Conservation (phyloP, 2,888 invertebrate genomes). For the Spodoptera picta region DNA sequence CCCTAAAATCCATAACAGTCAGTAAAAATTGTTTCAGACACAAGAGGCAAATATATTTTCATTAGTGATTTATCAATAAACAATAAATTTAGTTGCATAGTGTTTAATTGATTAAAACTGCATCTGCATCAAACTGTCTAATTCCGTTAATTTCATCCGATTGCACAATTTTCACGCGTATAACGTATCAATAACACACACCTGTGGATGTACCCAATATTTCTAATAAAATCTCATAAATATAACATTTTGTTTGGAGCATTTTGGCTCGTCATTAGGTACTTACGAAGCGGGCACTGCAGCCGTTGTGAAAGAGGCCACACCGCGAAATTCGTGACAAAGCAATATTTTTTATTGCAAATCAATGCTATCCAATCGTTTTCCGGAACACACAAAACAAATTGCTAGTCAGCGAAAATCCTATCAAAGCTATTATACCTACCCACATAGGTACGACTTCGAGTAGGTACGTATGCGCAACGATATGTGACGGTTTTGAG, state of each 20-base stretch:
- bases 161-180: constrained; percentile 14
- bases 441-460: too few relatives aligned
- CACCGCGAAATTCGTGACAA: constrained; percentile 77
- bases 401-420: constrained; percentile 71
- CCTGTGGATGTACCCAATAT: constrained; percentile 42
- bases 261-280: constrained; percentile 57
- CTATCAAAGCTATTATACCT: constrained; percentile 62
- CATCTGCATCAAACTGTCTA: not conserved
- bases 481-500: constrained; percentile 54
- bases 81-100: too few relatives aligned
- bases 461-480: constrained; percentile 54
- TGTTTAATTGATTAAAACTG: not conserved
- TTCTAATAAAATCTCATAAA: constrained; percentile 53
- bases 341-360: constrained; percentile 81
- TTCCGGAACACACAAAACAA: constrained; percentile 76
- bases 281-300: constrained; percentile 47
- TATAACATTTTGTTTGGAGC: constrained; percentile 57
- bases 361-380: constrained; percentile 77
- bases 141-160: constrained; percentile 21
- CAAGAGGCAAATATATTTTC: too few relatives aligned
- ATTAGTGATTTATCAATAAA: too few relatives aligned
- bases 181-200: constrained; percentile 18
- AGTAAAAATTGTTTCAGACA: too few relatives aligned
- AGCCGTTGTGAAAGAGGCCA: constrained; percentile 69
- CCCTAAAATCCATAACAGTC: too few relatives aligned